These are phyloP conservation scores for Bombus waltoni DNA, from an alignment of 1,140 invertebrate species.

Conservation along the genomic window DNA sequence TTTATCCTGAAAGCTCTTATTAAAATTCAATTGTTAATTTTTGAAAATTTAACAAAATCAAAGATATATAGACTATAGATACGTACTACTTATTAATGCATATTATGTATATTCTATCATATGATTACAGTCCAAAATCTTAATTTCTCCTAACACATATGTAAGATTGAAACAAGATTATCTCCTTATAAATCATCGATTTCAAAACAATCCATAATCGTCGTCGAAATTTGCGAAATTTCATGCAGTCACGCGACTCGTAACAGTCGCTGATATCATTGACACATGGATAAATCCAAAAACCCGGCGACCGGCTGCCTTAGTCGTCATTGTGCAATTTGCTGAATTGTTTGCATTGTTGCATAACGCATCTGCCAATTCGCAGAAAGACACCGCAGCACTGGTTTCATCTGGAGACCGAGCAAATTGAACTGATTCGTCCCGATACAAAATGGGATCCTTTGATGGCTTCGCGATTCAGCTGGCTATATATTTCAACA, in stretches of 20 bases:
- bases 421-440: slow-evolving; percentile 13
- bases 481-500: slow-evolving; percentile 20
- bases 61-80: too few relatives aligned
- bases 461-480: slow-evolving; percentile 2
- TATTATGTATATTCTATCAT: neutral
- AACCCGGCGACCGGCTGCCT: neutral
- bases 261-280: neutral
- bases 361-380: slow-evolving; percentile 52
- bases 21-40: too few relatives aligned
- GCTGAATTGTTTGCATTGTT: slow-evolving; percentile 31
- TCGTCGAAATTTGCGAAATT: neutral
- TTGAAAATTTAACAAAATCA: neutral
- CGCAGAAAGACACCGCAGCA: neutral
- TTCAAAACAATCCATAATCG: neutral
- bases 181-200: neutral
- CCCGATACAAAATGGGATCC: slow-evolving; percentile 18
- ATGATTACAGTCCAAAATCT: too few relatives aligned
- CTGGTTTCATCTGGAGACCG: slow-evolving; percentile 22
- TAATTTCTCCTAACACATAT: neutral
- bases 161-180: neutral
- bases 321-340: slow-evolving; percentile 36
- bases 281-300: slow-evolving; percentile 18
- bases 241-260: neutral
- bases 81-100: too few relatives aligned
- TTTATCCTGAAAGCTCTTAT: neutral